These are phyloP conservation scores for Lathamus discolor DNA, from an alignment of 2,113 vertebrate genomes.

Conservation along the genomic window DNA sequence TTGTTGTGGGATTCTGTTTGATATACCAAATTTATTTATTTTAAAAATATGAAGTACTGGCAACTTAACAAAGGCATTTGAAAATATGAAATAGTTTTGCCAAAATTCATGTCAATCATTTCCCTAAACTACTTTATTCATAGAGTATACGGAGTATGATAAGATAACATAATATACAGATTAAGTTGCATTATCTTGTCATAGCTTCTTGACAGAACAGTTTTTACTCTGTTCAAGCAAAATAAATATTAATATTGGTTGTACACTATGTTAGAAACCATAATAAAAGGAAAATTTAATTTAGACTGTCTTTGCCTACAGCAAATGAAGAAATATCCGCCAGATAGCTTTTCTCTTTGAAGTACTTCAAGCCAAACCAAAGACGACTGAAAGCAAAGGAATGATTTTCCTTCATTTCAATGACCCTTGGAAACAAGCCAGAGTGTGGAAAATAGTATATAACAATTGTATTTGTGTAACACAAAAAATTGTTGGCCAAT, in stretches of 20 bases:
- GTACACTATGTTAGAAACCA: background rate
- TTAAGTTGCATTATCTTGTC: background rate
- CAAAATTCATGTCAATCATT: background rate
- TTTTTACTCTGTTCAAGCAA: background rate
- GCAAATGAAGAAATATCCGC: background rate
- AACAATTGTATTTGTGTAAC: background rate
- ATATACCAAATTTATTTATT: background rate
- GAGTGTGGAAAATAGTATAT: background rate
- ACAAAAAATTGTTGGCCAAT: background rate
- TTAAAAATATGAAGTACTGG: background rate
- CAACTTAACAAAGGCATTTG: conserved; percentile 13
- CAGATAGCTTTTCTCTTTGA: background rate
- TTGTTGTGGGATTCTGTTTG: background rate
- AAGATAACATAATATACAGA: background rate
- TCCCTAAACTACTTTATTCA: background rate
- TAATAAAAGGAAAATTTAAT: background rate
- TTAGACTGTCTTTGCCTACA: background rate
- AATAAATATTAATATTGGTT: background rate
- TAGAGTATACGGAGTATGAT: background rate
- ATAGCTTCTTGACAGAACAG: background rate
- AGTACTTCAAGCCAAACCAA: background rate
- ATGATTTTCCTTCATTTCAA: background rate
- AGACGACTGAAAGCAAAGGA: background rate
- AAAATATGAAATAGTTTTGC: background rate
- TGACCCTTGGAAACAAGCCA: background rate